phyloP scores from a whole-genome alignment of 2,888 invertebrate species.

The Campaea margaritaria region DNA sequence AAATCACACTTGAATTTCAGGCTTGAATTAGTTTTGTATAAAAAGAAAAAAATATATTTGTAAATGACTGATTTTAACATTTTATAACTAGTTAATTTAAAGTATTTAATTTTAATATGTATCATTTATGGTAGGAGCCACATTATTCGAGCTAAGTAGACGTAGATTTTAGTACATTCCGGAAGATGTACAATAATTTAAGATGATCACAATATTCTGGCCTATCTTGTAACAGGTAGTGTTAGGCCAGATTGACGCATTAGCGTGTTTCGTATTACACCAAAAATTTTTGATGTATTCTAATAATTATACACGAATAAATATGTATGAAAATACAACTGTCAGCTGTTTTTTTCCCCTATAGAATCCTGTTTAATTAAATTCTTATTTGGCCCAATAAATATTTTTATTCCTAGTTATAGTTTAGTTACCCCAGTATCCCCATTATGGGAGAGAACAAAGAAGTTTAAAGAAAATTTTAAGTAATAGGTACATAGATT shows the following conservation, averaged over 20 bases:
- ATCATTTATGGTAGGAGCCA: conserved; percentile 31
- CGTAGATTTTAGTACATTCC: conserved; percentile 79
- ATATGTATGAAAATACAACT: conserved; percentile 63
- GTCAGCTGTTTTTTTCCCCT: conserved; percentile 35
- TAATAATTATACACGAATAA: conserved; percentile 79
- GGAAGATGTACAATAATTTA: conserved; percentile 75
- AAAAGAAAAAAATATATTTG: conserved; percentile 56
- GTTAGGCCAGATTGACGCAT: conserved; percentile 60
- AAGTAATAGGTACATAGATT: too few relatives aligned
- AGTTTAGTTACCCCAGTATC: too few relatives aligned
- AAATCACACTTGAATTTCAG: conserved; percentile 40
- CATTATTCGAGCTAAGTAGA: conserved; percentile 65
- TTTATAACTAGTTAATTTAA: conserved; percentile 71
- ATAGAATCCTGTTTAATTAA: too few relatives aligned
- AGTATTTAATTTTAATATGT: conserved; percentile 64
- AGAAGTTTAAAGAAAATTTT: too few relatives aligned
- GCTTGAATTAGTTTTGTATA: conserved; percentile 52
- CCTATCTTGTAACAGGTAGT: conserved; percentile 61
- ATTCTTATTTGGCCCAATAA: neutral
- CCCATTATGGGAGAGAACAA: too few relatives aligned
- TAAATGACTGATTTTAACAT: conserved; percentile 79
- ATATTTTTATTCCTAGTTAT: neutral
- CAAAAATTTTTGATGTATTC: conserved; percentile 81
- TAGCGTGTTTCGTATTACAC: conserved; percentile 78
- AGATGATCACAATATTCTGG: conserved; percentile 61